Conservation (phyloP, 2,797 vertebrate species). For the Siniperca undulata region DNA sequence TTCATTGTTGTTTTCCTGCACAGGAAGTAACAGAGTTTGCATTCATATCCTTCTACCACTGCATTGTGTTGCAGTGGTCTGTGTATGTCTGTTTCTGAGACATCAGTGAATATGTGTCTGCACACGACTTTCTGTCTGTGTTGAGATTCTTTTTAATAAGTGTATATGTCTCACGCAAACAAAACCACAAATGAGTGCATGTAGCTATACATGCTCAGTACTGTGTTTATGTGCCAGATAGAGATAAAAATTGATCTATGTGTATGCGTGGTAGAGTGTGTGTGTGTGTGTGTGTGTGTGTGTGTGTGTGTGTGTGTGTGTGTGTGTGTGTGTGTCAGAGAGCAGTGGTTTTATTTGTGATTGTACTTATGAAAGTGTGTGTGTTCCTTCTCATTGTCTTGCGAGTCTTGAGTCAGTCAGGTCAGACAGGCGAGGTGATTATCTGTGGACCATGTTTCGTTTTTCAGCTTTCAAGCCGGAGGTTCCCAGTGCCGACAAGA, state of each 20-base stretch:
- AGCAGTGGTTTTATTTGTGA: constrained; percentile 10
- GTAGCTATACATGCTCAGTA: neutral
- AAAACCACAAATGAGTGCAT: neutral
- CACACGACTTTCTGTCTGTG: constrained; percentile 36
- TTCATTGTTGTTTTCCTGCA: constrained; percentile 45
- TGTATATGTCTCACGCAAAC: neutral
- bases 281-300: too few species aligned
- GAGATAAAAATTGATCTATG: neutral
- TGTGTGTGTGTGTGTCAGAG: constrained; percentile 8
- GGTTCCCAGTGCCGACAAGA: constrained; percentile 88
- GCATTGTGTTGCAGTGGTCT: constrained; percentile 19
- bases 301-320: neutral
- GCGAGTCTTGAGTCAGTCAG: neutral
- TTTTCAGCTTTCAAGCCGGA: constrained; percentile 91
- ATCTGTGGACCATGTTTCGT: constrained; percentile 72
- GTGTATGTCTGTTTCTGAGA: neutral
- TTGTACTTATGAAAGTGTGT: constrained; percentile 3
- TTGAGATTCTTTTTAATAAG: neutral
- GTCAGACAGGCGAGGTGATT: constrained; percentile 18
- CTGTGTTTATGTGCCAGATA: neutral
- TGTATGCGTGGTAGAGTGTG: neutral
- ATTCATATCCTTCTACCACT: constrained; percentile 29
- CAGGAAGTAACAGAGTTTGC: constrained; percentile 71
- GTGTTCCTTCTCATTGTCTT: constrained; percentile 4
- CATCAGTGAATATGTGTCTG: neutral